phyloP scores from a whole-genome alignment of 2,113 vertebrate species.

The Tor tambroides region DNA sequence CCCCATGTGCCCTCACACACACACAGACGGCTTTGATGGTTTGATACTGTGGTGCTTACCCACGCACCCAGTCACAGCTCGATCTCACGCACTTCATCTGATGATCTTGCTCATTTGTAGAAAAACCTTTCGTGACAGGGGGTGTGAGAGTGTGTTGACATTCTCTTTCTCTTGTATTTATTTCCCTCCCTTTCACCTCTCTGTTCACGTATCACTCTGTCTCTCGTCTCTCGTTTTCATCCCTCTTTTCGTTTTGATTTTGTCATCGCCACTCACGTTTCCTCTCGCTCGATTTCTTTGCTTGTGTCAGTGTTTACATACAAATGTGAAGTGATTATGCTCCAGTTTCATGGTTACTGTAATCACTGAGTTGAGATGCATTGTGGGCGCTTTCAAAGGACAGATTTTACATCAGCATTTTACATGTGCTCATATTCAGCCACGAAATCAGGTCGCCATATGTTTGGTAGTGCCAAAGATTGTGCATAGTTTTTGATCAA shows the following conservation, averaged over 20 bases:
- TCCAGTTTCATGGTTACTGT: constrained; percentile 36
- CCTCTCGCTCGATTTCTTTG: constrained; percentile 25
- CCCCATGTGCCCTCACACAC: constrained; percentile 17
- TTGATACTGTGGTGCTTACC: constrained; percentile 16
- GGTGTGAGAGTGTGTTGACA: constrained; percentile 61
- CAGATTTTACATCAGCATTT: constrained; percentile 1
- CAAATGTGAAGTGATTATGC: constrained; percentile 42
- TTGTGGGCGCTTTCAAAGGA: constrained; percentile 16
- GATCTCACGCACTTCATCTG: constrained; percentile 41
- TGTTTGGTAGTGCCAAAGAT: not conserved
- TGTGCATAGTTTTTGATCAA: not conserved
- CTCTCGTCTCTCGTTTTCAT: constrained; percentile 33
- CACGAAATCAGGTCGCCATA: constrained; percentile 4
- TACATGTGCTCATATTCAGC: not conserved
- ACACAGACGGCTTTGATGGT: constrained; percentile 34
- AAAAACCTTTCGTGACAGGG: constrained; percentile 70
- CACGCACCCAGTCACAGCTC: constrained; percentile 29
- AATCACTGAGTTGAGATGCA: not conserved
- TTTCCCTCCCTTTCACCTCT: constrained; percentile 46
- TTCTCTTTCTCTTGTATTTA: constrained; percentile 44
- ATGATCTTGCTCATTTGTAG: constrained; percentile 71
- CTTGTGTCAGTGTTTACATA: constrained; percentile 48
- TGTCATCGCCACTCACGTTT: constrained; percentile 25
- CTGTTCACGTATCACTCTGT: constrained; percentile 9
- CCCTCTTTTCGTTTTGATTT: constrained; percentile 45